Evolutionary conservation across 2,113 vertebrate species (phyloP), one percentile per base, ranked within the genome.

Genomic region (Tupaia tana): DNA sequence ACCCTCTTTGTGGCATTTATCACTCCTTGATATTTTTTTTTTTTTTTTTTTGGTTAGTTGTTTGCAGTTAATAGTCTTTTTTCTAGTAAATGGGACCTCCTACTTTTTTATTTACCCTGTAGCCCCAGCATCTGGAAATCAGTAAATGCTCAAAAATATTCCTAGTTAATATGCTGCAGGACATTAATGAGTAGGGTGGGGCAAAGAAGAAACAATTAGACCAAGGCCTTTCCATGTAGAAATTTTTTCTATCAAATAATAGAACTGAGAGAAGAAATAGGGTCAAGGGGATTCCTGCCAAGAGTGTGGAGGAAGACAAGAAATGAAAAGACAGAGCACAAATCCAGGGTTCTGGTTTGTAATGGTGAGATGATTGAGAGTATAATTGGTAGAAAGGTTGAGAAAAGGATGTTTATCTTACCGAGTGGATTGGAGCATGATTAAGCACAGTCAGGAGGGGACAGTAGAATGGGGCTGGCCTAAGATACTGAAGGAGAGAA

Each of bases 311-410:
- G 43, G 43, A 43, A 20, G 3, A 9, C 2, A 29, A 16, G 31
- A 29, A 15, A 52, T 9, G 25, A 22, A 10, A 8, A 13, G 18
- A 15, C 11, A 13, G 18, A 2, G 31, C 12, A 15, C 9, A 22
- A 18, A 22, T 29, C 12, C 8, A 16, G n/a, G 22, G 58, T 19
- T 27, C 56, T 13, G 16, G n/a, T 13, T 7, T 29, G 25, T 20
- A 29, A 4, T 6, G 2, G 22, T 29, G 71, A 8, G 2, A 27
- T 1, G 10, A 8, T 34, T 27, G 4, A 29, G 58, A 8, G 3
- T 1, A 12, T 20, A 18, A 8, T 4, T 7, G 66, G 27, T 9
- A 20, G 86, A 27, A 61, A 27, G 15, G 10, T 10, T 29, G 71
- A 88, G 58, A 24, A 25, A 73, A 59, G 25, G 27, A 6, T 4